Base-by-base conservation (phyloP, 2,888 invertebrate species). In the Amphipyra berbera region DNA sequence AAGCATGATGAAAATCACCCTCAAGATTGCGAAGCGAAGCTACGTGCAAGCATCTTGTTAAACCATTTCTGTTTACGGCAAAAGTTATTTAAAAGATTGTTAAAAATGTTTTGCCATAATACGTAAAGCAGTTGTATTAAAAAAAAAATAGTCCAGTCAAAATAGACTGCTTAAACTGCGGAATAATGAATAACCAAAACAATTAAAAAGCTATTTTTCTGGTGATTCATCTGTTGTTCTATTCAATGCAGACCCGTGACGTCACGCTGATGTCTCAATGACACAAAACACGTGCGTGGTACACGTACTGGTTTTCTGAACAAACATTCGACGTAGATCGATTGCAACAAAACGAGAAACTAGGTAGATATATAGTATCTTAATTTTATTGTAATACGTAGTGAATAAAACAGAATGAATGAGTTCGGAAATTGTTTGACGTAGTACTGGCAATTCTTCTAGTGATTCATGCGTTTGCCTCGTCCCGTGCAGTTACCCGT, bases 391-490 rank as follows among this genome's bases (percentile, higher is more conserved):
- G 21, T 21, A 21, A 21, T 3, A 8, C n/a, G 40, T 13, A n/a
- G 13, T 40, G 5, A 6, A 42, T 42, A 15, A 14, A 44, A 57
- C 35, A 13, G 14, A 35, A 70, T 71, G 40, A 63, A 67, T 67
- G 67, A 41, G 44, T 27, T 27, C 13, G 12, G 12, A 7, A 46
- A 15, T 27, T 8, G 10, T 10, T 15, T 65, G 47, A 47, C 50
- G 46, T 50, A 50, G 21, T 41, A 37, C 15, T 10, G 35, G 27
- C 7, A 10, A 12, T 15, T 42, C 10, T 13, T 12, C 14, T 33
- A 49, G 15, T 68, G 61, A 61, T 53, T 61, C 45, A 68, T 57
- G 56, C 57, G 41, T 53, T 59, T 41, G 8, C 40, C n/a, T 35
- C 13, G 7, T 33, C 37, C 37, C 9, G 6, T 10, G 3, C 8